Conservation (phyloP, 2,888 invertebrate genomes). For the Idaea aversata region DNA sequence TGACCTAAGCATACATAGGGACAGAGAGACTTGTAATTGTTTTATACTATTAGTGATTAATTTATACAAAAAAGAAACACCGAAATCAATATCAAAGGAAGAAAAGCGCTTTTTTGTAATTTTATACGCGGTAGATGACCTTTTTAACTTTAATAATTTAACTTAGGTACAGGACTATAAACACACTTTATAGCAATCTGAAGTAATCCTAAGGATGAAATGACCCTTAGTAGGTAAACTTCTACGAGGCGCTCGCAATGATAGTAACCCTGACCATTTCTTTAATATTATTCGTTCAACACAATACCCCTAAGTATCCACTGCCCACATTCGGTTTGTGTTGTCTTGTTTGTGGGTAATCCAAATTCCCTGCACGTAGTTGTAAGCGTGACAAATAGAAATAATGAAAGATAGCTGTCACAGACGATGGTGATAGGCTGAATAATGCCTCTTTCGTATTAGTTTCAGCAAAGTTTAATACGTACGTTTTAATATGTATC, state of each 20-base stretch:
- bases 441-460: neutral
- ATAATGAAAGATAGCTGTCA: neutral
- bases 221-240: neutral
- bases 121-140: neutral
- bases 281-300: neutral
- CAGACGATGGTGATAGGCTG: neutral
- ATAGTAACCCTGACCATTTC: neutral
- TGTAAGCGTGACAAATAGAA: constrained; percentile 1
- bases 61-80: no score
- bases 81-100: no score
- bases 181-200: neutral
- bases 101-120: no score
- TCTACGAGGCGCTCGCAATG: neutral
- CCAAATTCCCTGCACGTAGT: neutral
- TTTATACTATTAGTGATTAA: no score
- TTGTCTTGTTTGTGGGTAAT: neutral
- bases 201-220: neutral
- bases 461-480: neutral
- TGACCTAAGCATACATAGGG: no score
- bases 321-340: neutral
- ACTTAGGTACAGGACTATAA: neutral
- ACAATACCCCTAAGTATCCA: neutral
- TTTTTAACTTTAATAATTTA: neutral
- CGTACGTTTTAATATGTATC: neutral
- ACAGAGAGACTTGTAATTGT: no score